These are phyloP conservation scores for Copidosoma floridanum DNA, from an alignment of 1,140 invertebrate genomes.

Conservation along the genomic window DNA sequence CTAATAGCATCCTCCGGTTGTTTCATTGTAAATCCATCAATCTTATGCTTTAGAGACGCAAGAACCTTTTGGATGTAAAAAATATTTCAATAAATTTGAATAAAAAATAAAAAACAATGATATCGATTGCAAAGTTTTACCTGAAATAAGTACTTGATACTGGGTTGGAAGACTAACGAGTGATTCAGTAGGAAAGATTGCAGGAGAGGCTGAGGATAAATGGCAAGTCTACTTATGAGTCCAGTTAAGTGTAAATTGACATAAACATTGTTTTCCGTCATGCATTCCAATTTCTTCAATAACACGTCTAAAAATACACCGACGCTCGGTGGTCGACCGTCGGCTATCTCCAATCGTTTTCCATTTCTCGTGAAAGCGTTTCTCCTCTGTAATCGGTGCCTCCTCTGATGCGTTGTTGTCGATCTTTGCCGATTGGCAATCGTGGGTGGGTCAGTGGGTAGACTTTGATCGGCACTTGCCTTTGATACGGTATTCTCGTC, in stretches of 20 bases:
- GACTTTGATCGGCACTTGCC: neutral
- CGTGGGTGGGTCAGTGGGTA: neutral
- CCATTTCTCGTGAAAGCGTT: neutral
- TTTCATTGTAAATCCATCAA: conserved; percentile 75
- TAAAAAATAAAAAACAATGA: conserved; percentile 5
- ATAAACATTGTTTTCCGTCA: conserved; percentile 82
- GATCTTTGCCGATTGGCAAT: neutral
- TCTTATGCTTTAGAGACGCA: conserved; percentile 80
- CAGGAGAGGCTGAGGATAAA: conserved; percentile 84
- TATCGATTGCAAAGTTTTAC: no score
- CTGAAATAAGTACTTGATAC: conserved; percentile 87
- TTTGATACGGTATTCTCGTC: conserved; percentile 45
- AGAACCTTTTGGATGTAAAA: conserved; percentile 62
- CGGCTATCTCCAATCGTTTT: conserved; percentile 16
- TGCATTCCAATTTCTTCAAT: conserved; percentile 78
- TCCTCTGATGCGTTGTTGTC: neutral
- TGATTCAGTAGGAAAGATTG: conserved; percentile 85
- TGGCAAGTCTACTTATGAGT: conserved; percentile 79
- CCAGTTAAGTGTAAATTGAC: conserved; percentile 88
- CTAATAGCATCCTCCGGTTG: conserved; percentile 63
- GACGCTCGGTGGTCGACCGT: conserved; percentile 48
- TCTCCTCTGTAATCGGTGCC: neutral
- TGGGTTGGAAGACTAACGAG: conserved; percentile 82
- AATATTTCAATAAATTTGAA: conserved; percentile 48
- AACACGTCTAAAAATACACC: conserved; percentile 77